A percentile compares a stretch with the other conserved stretches of the same genome.
Conservation (phyloP, 2,113 vertebrate species). For the Arenaria interpres region DNA sequence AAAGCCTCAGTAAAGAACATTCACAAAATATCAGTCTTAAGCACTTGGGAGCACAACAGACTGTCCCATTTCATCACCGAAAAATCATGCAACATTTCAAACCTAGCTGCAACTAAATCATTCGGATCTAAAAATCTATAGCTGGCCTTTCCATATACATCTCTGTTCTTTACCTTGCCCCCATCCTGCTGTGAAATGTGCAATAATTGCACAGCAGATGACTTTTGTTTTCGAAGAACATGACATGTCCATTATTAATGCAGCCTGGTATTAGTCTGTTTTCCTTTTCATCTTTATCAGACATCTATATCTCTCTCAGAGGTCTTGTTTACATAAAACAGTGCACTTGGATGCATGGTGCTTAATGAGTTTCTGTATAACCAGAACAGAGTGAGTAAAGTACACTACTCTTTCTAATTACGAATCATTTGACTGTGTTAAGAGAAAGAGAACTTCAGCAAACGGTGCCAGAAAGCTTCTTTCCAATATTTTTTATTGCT, state of each 20-base stretch:
- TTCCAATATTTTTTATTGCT: slow-evolving; percentile 29
- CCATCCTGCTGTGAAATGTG: slow-evolving; percentile 41
- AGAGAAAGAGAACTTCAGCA: slow-evolving; percentile 51
- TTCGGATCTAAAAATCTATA: not conserved
- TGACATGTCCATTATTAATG: slow-evolving; percentile 73
- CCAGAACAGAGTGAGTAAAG: slow-evolving; percentile 56
- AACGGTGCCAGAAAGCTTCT: slow-evolving; percentile 56
- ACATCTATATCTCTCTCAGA: slow-evolving; percentile 75
- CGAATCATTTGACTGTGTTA: slow-evolving; percentile 57
- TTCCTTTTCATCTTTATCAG: slow-evolving; percentile 80
- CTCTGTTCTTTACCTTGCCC: slow-evolving; percentile 4
- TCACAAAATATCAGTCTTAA: not conserved
- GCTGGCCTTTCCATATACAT: not conserved
- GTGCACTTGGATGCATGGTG: slow-evolving; percentile 58
- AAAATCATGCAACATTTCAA: not conserved
- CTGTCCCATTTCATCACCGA: not conserved
- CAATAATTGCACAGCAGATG: slow-evolving; percentile 58
- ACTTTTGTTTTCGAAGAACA: slow-evolving; percentile 62
- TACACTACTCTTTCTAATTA: slow-evolving; percentile 68
- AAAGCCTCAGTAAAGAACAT: not conserved
- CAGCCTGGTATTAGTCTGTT: slow-evolving; percentile 67
- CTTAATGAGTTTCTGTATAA: slow-evolving; percentile 73
- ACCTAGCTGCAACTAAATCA: not conserved
- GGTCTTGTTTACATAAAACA: slow-evolving; percentile 81
- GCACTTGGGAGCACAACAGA: not conserved